Base-by-base conservation (phyloP, 2,888 invertebrate species). In the Anticlea derivata region DNA sequence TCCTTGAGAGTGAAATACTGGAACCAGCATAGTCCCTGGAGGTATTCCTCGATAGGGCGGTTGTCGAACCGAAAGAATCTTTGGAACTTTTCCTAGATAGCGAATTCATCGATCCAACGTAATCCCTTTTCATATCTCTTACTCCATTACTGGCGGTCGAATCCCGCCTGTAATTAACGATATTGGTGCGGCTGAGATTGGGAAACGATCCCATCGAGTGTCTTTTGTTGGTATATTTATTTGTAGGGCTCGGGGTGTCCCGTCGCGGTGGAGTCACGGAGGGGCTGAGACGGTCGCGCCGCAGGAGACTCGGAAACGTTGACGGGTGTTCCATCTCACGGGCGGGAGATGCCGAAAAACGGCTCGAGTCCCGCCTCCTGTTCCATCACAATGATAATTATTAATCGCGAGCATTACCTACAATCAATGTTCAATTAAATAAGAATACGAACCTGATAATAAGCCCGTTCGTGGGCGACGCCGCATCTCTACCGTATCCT, bases 261-360 rank as follows among this genome's bases (percentile, higher is more conserved):
- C 89, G 79, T 54, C 92, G 85, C 0, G 92, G 80, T 12, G 85
- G 85, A n/a, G 86, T 87, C 56, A 83, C 78, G 26, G 86, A 86
- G 7, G 87, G 86, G 60, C 91, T 91, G 55, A 91, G 78, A 0
- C 92, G 89, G 63, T 94, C 93, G 46, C 93, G 92, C 0, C 95
- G 88, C 46, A 95, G 83, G 30, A 93, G 92, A 59, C 93, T 93
- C 37, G 95, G 94, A 71, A 95, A 95, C 17, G 92, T 91, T 12
- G 95, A 94, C 0, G 95, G 95, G 73, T 95, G 95, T 61, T 93
- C 92, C 58, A 94, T 63, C 60, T 94, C 94, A 2, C 91, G 89
- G 75, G 66, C 92, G 54, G 86, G 92, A 48, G 92, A 92, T 44
- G 91, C 84, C n/a, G 93, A 91, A 53, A 93, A 73, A 26, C 92